Base-by-base conservation (phyloP, 23 tunicate species). In the Corella eumyota region DNA sequence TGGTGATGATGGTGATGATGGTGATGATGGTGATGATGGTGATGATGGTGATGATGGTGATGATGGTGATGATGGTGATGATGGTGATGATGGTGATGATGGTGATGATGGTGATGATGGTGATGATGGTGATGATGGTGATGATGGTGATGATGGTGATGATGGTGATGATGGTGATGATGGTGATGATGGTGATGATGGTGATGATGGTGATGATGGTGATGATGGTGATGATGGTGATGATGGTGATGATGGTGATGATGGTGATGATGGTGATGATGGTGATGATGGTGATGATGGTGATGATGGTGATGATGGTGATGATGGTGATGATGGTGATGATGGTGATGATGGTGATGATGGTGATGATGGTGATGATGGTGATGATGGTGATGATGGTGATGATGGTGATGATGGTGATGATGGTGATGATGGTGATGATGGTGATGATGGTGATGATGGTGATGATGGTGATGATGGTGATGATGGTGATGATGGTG, bases 41-140 rank as follows among this genome's bases (percentile, higher is more conserved):
- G 25, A 17, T 62, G 67, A 62, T 62, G 29, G 4, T 62, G 67
- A 62, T 36, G 13, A 62, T 36, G 29, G 24, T 36, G 67, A 62
- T 26, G 21, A 36, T 7, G 67, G 24, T 37, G 13, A 36, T 7
- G 58, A 36, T 26, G 58, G 5, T 62, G 67, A 36, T 36, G 67
- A 35, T 36, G 67, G 21, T 7, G 32, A 6, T 7, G 29, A 62
- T 7, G 67, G 37, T 23, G 58, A 62, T 44, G 49, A 44, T 44
- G 49, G 17, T 44, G 49, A 44, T 44, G 49, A 44, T 44, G 49
- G 17, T 44, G 49, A 44, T 44, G 49, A 44, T 44, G 49, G 17
- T 44, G 15, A 11, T 44, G 49, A 44, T 44, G 49, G 17, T 44
- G 49, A 44, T 44, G 49, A 44, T 44, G 49, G 17, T 44, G 49